Conservation (phyloP, 1,140 invertebrate species). For the Meloidogyne floridensis region DNA sequence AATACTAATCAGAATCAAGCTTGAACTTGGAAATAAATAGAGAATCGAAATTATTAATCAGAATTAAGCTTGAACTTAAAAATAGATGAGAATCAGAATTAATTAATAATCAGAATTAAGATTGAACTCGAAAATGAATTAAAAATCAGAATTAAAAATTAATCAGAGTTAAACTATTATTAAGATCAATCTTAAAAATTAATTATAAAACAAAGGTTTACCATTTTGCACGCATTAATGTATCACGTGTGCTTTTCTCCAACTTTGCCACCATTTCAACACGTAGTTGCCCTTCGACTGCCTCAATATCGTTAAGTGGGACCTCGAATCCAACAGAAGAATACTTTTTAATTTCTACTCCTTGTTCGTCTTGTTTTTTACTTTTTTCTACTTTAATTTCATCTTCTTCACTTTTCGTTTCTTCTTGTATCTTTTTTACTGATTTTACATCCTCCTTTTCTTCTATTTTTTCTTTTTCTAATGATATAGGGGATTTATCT, state of each 20-base stretch:
- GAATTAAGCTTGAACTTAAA: no score
- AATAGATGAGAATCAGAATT: no score
- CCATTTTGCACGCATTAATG: constrained; percentile 28
- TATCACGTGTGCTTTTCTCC: constrained; percentile 11
- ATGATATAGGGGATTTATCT: not conserved
- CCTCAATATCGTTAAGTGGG: constrained; percentile 14
- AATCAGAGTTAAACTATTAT: not conserved
- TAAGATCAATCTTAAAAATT: not conserved
- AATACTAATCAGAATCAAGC: no score
- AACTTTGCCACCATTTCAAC: constrained; percentile 28
- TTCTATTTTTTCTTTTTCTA: not conserved
- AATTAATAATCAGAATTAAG: not conserved
- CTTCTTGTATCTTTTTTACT: not conserved
- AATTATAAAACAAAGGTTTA: not conserved
- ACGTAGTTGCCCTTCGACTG: constrained; percentile 16
- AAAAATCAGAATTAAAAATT: not conserved
- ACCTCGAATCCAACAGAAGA: not conserved
- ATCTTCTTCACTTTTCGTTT: not conserved
- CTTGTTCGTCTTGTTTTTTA: not conserved
- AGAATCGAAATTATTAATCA: no score
- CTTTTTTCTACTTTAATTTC: not conserved
- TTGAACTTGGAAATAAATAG: no score
- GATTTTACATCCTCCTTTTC: not conserved
- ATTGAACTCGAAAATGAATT: not conserved
- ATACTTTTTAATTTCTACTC: not conserved